A percentile compares a stretch with the other conserved stretches of the same genome.
phyloP scores from a whole-genome alignment of 2,888 invertebrate species.

The Metallyticus violacea region DNA sequence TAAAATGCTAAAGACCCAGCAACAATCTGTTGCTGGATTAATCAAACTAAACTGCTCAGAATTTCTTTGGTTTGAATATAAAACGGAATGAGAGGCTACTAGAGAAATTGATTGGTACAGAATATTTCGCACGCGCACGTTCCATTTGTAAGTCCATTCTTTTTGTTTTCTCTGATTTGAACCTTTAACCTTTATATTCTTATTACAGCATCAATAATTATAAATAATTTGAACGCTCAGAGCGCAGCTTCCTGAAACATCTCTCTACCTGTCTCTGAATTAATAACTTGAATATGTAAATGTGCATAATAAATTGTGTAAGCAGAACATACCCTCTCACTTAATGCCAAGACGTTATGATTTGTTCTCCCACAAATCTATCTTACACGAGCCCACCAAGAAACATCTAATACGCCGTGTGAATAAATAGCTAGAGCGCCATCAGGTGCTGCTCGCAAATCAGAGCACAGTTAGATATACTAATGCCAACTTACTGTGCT shows the following conservation, averaged over 20 bases:
- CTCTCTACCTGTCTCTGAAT: background rate
- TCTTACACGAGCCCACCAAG: background rate
- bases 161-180: background rate
- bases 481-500: background rate
- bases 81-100: too few species aligned
- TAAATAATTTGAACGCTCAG: background rate
- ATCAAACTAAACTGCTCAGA: too few species aligned
- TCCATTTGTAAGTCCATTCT: too few species aligned
- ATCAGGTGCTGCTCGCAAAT: background rate
- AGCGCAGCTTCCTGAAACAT: background rate
- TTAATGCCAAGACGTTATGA: background rate
- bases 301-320: background rate
- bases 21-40: too few species aligned
- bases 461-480: background rate
- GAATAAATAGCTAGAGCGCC: too few species aligned
- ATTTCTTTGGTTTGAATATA: too few species aligned
- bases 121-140: too few species aligned
- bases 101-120: too few species aligned
- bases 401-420: background rate
- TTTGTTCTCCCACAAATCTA: background rate
- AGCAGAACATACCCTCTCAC: background rate
- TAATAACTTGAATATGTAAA: background rate
- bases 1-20: too few species aligned
- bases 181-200: background rate
- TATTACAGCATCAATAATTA: background rate